Conservation (phyloP, 2,888 invertebrate genomes). For the Corythucha ciliata region DNA sequence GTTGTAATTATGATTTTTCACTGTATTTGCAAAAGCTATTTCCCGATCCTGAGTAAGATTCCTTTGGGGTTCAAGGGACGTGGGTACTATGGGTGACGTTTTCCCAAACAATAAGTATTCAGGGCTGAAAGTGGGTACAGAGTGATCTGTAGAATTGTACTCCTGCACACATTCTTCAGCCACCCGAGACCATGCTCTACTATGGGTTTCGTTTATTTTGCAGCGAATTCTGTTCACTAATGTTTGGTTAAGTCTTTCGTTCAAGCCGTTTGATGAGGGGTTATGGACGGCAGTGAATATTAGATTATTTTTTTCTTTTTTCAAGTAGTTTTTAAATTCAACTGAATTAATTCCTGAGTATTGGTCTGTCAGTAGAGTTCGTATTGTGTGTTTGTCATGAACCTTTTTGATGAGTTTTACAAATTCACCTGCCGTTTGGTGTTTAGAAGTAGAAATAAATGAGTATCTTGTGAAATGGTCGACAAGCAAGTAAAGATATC, state of each 20-base stretch:
- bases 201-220: constrained; percentile 33
- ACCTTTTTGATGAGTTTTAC: constrained; percentile 6
- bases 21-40: neutral
- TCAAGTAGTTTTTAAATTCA: constrained; percentile 37
- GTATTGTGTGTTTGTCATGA: constrained; percentile 26
- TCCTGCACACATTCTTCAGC: constrained; percentile 35
- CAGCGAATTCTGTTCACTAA: constrained; percentile 36
- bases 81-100: constrained; percentile 31
- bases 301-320: too few relatives aligned
- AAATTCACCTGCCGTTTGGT: too few relatives aligned
- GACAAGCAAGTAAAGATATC: too few relatives aligned
- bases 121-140: constrained; percentile 35
- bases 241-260: too few relatives aligned
- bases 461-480: too few relatives aligned
- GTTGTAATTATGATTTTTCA: constrained; percentile 4
- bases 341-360: constrained; percentile 38
- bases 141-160: constrained; percentile 37
- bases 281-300: constrained; percentile 33
- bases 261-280: constrained; percentile 33
- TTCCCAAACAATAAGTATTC: constrained; percentile 36
- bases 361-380: constrained; percentile 37
- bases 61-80: constrained; percentile 2
- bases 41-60: constrained; percentile 5
- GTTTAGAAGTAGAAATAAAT: too few relatives aligned
- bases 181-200: constrained; percentile 35